phyloP scores from a whole-genome alignment of 2,113 vertebrate genomes.

The Noctilio leporinus region DNA sequence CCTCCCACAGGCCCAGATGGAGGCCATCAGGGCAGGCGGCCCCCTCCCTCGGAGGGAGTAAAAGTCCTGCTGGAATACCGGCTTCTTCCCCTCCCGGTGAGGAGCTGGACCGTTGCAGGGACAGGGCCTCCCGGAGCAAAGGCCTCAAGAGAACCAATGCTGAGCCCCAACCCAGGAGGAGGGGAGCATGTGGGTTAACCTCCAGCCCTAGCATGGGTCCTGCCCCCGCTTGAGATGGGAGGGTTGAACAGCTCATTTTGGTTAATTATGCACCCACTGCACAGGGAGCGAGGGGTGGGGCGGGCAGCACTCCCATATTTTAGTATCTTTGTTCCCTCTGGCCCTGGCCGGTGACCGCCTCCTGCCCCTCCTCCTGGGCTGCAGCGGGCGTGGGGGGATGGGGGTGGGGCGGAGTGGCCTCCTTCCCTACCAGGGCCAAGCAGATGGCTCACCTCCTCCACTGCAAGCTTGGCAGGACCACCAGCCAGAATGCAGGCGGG shows the following conservation, averaged over 20 bases:
- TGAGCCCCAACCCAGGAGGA: not conserved
- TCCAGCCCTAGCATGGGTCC: not conserved
- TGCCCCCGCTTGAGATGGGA: rapidly evolving
- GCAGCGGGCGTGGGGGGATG: too few species aligned
- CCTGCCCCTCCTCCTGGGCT: not conserved
- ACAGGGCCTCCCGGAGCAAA: not conserved
- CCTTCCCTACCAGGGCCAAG: not conserved
- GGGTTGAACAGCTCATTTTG: not conserved
- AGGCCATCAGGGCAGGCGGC: not conserved
- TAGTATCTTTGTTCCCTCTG: not conserved
- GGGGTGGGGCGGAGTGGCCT: not conserved
- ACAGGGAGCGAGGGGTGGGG: not conserved
- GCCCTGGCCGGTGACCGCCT: rapidly evolving
- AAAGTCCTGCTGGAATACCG: rapidly evolving
- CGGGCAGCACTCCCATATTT: not conserved
- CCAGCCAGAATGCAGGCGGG: constrained; percentile 88
- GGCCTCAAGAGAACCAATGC: not conserved
- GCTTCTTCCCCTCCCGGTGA: not conserved
- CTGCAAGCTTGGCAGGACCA: constrained; percentile 84
- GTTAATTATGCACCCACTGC: not conserved
- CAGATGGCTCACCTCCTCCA: constrained; percentile 81
- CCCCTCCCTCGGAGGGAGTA: not conserved
- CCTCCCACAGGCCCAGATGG: not conserved
- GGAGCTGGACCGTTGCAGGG: not conserved
- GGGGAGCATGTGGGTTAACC: not conserved